Evolutionary conservation across 2,797 vertebrate species (phyloP).

Genomic region (Danio kyathit): DNA sequence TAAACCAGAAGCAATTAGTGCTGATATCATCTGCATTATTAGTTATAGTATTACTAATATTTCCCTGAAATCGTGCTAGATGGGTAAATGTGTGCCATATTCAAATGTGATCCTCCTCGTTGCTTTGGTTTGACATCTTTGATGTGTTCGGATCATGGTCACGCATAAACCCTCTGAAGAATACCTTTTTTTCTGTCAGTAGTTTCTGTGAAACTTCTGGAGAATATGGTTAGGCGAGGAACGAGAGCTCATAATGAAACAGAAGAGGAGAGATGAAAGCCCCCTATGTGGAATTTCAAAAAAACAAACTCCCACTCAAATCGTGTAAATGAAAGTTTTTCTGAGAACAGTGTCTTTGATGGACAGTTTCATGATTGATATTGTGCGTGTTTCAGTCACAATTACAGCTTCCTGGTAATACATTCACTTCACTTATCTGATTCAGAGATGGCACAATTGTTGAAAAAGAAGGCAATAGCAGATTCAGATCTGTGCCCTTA

Average conservation of each 20-base stretch:
- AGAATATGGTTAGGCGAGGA: slow-evolving; percentile 39
- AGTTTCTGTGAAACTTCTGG: slow-evolving; percentile 45
- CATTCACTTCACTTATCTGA: slow-evolving; percentile 51
- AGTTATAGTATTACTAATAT: slow-evolving; percentile 6
- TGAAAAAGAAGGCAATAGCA: slow-evolving; percentile 47
- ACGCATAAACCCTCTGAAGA: slow-evolving; percentile 19
- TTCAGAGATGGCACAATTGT: slow-evolving; percentile 53
- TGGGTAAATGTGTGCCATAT: slow-evolving; percentile 11
- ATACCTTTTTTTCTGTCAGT: slow-evolving; percentile 36
- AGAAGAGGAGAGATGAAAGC: slow-evolving; percentile 53
- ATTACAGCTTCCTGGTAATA: slow-evolving; percentile 53
- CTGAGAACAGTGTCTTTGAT: slow-evolving; percentile 64
- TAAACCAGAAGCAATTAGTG: neutral
- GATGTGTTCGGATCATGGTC: slow-evolving; percentile 32
- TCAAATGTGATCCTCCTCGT: slow-evolving; percentile 7
- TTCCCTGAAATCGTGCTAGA: slow-evolving; percentile 61
- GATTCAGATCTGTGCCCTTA: slow-evolving; percentile 53
- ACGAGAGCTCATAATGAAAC: slow-evolving; percentile 54
- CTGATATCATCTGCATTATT: slow-evolving; percentile 19
- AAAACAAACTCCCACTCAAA: slow-evolving; percentile 55
- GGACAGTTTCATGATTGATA: slow-evolving; percentile 63
- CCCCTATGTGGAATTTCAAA: slow-evolving; percentile 45
- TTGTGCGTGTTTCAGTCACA: slow-evolving; percentile 51
- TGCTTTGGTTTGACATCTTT: slow-evolving; percentile 40
- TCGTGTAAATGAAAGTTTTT: slow-evolving; percentile 61